Evolutionary conservation across 2,113 vertebrate genomes (phyloP).

Genomic region (Vidua chalybeata): DNA sequence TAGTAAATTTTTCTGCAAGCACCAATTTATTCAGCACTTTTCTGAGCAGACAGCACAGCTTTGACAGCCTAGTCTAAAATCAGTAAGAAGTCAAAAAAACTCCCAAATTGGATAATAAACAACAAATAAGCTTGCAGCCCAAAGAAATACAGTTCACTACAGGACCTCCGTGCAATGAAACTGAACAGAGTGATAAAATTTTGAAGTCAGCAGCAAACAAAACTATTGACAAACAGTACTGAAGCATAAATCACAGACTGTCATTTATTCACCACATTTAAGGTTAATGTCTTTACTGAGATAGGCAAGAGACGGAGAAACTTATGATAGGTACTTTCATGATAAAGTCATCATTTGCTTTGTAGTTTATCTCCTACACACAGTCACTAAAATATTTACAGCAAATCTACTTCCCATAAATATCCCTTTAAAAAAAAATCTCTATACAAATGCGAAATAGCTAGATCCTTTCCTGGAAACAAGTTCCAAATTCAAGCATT

Average conservation of each 20-base stretch:
- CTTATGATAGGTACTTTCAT: neutral
- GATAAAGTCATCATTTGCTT: neutral
- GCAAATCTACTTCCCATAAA: neutral
- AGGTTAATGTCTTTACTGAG: neutral
- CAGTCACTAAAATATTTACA: conserved; percentile 11
- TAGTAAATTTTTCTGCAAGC: neutral
- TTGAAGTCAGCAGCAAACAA: neutral
- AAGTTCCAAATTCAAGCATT: neutral
- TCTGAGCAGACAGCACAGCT: neutral
- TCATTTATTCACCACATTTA: neutral
- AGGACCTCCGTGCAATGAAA: neutral
- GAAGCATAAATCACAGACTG: neutral
- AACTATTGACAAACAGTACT: neutral
- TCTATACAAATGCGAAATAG: neutral
- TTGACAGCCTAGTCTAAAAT: neutral
- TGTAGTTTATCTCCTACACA: neutral
- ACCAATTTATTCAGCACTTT: neutral
- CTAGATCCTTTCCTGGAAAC: neutral
- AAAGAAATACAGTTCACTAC: neutral
- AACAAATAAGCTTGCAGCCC: neutral
- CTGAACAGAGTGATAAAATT: neutral
- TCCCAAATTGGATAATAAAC: neutral
- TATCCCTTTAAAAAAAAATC: neutral
- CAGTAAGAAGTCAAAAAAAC: neutral
- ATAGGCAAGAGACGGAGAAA: neutral